Base-by-base conservation (phyloP, 1,140 invertebrate genomes). In the Fopius arisanus region DNA sequence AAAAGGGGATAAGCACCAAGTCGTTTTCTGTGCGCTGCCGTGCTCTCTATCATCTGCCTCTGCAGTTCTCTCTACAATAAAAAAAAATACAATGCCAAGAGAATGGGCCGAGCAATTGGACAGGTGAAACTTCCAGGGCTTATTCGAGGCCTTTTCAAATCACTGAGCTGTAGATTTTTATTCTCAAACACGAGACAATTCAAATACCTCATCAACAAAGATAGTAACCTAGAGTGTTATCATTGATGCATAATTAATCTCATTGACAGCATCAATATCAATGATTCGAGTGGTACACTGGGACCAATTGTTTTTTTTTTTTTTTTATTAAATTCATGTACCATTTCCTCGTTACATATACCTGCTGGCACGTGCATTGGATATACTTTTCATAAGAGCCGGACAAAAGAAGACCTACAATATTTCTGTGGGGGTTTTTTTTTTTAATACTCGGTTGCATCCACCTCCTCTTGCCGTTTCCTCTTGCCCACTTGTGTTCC, bases 291-390 rank as follows among this genome's bases (percentile, higher is more conserved):
- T 37, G 7, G 3, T 10, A 37, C 33, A 37, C 33, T 3, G 9
- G 33, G 12, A 37, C 33, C 12, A 37, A 37, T 37, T 37, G 31
- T 12, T 37, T 37, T 2, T 37, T 10, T 7, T 10, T 37, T 37
- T 10, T 37, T 37, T 37, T 37, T 37, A 23, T 26, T 59, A 21
- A 59, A 59, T 26, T 59, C 3, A 21, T 12, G 54, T 5, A 3
- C 54, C 54, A 26, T 23, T 59, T 59, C 21, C 54, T 12, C 54
- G 4, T 19, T 5, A 21, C 5, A 51, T 62, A 28, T 62, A 70
- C 69, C 69, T 70, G 69, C 69, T 70, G 69, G 48, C 68, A 62
- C 54, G 37, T 28, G 37, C 63, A 40, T 28, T 65, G n/a, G n/a
- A n/a, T n/a, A 28, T 62, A 26, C 29, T 33, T 19, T 33, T n/a